A percentile compares a stretch with the other conserved stretches of the same genome.
Evolutionary conservation across 2,113 vertebrate genomes (phyloP).

Genomic region (Phyllostomus hastatus): DNA sequence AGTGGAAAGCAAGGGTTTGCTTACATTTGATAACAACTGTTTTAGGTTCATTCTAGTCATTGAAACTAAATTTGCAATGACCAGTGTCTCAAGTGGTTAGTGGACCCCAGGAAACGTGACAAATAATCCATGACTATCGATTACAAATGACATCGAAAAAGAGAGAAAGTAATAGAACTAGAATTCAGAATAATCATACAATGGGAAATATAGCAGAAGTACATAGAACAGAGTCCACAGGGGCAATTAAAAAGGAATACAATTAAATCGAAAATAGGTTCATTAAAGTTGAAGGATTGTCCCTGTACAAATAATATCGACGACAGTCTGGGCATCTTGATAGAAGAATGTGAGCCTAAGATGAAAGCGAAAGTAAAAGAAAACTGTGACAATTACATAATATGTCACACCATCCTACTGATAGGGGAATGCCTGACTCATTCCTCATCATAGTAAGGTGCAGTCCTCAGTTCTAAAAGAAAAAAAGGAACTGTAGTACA

Average conservation of each 20-base stretch:
- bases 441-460: not conserved
- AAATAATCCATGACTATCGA: not conserved
- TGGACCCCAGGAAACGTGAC: not conserved
- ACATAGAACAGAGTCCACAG: not conserved
- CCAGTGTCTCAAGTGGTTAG: not conserved
- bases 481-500: not conserved
- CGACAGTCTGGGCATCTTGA: not conserved
- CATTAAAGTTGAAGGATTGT: not conserved
- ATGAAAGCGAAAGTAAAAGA: not conserved
- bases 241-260: not conserved
- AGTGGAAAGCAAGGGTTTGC: not conserved
- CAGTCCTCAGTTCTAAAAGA: not conserved
- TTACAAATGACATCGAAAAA: not conserved
- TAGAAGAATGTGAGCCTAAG: not conserved
- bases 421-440: not conserved
- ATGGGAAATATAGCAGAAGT: not conserved
- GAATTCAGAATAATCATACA: not conserved
- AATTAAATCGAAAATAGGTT: not conserved
- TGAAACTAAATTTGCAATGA: not conserved
- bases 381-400: not conserved
- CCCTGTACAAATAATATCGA: not conserved
- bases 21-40: not conserved
- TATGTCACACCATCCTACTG: not conserved
- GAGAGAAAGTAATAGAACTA: not conserved
- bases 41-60: not conserved